Evolutionary conservation across 2,888 invertebrate genomes (phyloP), one percentile per base, ranked within the genome.

Genomic region (Orchestes rusci): DNA sequence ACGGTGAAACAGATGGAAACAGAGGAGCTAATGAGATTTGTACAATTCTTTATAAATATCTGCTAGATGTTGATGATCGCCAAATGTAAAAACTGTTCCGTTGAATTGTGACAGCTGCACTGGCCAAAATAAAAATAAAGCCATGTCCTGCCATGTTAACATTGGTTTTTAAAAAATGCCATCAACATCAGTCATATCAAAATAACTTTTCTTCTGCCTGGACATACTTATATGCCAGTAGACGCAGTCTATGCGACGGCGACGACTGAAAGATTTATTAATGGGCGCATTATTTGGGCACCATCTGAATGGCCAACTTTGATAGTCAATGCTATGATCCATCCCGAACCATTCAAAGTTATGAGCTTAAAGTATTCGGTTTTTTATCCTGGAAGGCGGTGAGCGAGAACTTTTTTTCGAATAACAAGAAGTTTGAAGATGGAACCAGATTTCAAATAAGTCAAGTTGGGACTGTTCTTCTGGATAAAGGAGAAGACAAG

Each of bases 221-320:
- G 62, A n/a, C 61, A 63, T 43, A 61, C 59, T 12, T 57, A 57
- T 43, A 63, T 65, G 63, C 59, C 62, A 3, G 61, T 62, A 1
- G 63, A 62, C 42, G 51, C 43, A 20, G 53, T 60, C 4, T 60
- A 63, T 48, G 57, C 58, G 23, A 23, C 54, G 17, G 57, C 58
- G 23, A 23, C 54, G 17, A 60, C 60, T 17, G 59, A 60, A 47
- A 54, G 46, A 2, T 45, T 32, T 39, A 37, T 56, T 12, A 55
- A 50, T 41, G 55, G 53, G 13, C 55, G 47, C 19, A 58, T 53
- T 7, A 49, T 61, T 32, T 58, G 52, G 19, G 61, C 61, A 29
- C 60, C 60, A 38, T 61, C 60, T 20, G 59, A 62, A 52, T 61
- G 59, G 59, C 48, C 46, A 35, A 62, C 58, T 55, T 50, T 49